phyloP scores from a whole-genome alignment of 2,797 vertebrate species.

The Gallinago nigripennis region DNA sequence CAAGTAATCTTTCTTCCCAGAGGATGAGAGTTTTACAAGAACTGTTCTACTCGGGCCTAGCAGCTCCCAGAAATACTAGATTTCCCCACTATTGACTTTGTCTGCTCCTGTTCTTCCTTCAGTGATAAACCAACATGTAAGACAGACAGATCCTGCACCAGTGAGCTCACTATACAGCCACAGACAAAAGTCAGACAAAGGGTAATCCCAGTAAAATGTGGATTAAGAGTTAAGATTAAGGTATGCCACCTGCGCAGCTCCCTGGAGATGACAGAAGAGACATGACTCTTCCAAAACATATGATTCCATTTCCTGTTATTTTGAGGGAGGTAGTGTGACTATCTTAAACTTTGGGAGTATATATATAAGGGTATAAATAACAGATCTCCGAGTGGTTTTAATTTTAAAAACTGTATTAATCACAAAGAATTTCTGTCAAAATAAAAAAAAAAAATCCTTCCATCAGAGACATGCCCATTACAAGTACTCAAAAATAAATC shows the following conservation, averaged over 20 bases:
- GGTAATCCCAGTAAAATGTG: background rate
- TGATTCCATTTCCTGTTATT: background rate
- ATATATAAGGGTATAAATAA: background rate
- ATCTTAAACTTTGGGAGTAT: background rate
- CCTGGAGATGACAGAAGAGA: background rate
- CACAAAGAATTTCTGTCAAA: background rate
- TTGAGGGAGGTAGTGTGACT: background rate
- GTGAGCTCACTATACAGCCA: rapidly evolving
- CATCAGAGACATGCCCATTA: background rate
- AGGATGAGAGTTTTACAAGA: background rate
- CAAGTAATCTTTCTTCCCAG: background rate
- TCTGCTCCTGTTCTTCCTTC: background rate
- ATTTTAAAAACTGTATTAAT: background rate
- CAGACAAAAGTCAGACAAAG: background rate
- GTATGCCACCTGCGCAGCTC: background rate
- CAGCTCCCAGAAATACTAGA: background rate
- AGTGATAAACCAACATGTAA: background rate
- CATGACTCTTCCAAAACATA: background rate
- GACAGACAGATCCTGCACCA: background rate
- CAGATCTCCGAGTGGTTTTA: background rate
- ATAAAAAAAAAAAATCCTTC: background rate
- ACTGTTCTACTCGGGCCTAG: background rate
- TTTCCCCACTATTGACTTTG: background rate
- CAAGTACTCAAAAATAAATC: background rate
- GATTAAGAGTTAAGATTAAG: background rate